phyloP scores from a whole-genome alignment of 1,140 invertebrate genomes.

The Ceratosolen fusciceps region DNA sequence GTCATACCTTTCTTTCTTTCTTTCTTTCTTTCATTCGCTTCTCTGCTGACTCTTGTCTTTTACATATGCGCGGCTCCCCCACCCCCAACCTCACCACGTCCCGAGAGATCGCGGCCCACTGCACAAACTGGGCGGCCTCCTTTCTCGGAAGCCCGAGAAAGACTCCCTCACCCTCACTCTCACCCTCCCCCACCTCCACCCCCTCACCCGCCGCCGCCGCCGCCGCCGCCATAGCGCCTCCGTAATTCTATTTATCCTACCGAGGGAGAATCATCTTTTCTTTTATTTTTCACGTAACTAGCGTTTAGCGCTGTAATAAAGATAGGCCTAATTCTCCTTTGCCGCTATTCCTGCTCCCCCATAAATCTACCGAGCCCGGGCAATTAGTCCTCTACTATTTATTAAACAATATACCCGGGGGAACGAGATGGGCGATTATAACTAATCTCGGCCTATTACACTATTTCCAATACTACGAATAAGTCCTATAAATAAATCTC shows the following conservation, averaged over 20 bases:
- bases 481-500: neutral
- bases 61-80: constrained; percentile 29
- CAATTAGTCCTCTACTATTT: neutral
- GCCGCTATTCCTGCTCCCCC: neutral
- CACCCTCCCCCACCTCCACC: no score
- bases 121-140: constrained; percentile 47
- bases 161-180: no score
- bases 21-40: neutral
- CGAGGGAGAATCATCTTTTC: neutral
- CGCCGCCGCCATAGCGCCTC: constrained; percentile 18
- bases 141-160: constrained; percentile 55
- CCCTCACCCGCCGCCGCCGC: no score
- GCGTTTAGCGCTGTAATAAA: constrained; percentile 23
- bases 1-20: neutral
- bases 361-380: neutral
- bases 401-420: neutral
- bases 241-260: constrained; percentile 41
- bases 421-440: no score
- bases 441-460: neutral
- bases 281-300: neutral
- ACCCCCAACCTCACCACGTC: no score
- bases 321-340: neutral
- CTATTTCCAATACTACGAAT: neutral
- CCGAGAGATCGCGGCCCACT: constrained; percentile 41
- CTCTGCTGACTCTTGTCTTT: neutral